Base-by-base conservation (phyloP, 53 echinoderm and acorn worm genomes). In the Arbacia lixula region DNA sequence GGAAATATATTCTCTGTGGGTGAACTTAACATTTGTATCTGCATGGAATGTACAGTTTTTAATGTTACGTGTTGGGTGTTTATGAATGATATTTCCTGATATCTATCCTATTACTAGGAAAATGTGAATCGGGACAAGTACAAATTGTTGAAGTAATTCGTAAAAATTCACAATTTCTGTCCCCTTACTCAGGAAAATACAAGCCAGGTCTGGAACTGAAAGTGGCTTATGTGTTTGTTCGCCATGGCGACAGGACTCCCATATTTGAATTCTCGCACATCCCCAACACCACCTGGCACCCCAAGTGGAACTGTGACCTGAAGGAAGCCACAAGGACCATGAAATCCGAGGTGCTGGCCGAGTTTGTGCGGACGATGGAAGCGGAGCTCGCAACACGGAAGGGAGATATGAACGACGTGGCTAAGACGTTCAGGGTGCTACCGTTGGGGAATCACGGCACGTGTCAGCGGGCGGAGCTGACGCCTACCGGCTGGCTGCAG, bases 191-290 rank as follows among this genome's bases (percentile, higher is more conserved):
- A 81, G 82, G 82, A 2, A 81, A 81, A 81, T 81, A 42, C 34
- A 81, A 63, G 64, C 56, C 80, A 32, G 90, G 83, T 5, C 88
- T 93, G 56, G 39, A 58, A 4, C 76, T 98, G 20, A 86, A 82
- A 24, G 51, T 86, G 28, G 99, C 87, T 31, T 80, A 92, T 37
- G 83, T 95, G 46, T 21, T 99, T 19, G 63, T 85, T 21, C 91
- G 99, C 4, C 99, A 99, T 77, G 99, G 99, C 22, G 99, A 99
- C 72, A 66, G 99, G 51, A 99, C 99, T 24, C 92, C 99, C 0
- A 79, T 95, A 51, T 36, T 61, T 36, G 79, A 80, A 27, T 54
- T 93, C 1, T 35, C 30, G 43, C 33, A 56, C 29, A 65, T 90
- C n/a, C 89, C 87, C 0, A 67, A 83, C 37, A 76, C 88, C 24